Evolutionary conservation across 2,113 vertebrate species (phyloP).

Genomic region (Dipodomys ordii): DNA sequence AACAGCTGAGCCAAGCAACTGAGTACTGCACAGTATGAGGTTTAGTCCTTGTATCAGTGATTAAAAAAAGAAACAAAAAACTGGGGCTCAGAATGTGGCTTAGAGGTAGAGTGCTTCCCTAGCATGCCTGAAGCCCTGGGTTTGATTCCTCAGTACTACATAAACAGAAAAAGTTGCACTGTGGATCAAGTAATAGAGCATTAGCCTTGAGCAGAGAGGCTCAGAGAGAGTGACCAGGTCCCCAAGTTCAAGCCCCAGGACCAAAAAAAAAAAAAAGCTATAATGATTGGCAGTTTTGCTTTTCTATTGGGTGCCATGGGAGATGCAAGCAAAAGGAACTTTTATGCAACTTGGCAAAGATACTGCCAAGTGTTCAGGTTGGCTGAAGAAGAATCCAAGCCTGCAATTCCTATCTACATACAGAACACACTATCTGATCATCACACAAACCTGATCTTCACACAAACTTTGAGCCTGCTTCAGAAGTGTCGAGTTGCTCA

Average conservation of each 20-base stretch:
- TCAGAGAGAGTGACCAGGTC: too few species aligned
- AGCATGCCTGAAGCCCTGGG: too few species aligned
- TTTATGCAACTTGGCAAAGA: constrained; percentile 15
- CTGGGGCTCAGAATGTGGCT: too few species aligned
- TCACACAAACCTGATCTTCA: rapidly evolving
- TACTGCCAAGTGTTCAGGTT: background rate
- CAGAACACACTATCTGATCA: background rate
- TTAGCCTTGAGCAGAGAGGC: too few species aligned
- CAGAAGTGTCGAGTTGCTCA: background rate
- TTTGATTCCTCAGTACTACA: too few species aligned
- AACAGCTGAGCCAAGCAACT: constrained; percentile 23
- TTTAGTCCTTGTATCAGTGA: background rate
- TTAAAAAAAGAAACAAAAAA: too few species aligned
- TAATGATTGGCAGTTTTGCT: constrained; percentile 9
- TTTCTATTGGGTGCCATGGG: constrained; percentile 32
- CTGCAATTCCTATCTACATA: background rate
- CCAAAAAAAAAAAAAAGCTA: too few species aligned
- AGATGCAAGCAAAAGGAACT: constrained; percentile 37
- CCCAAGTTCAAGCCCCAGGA: too few species aligned
- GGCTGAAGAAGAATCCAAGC: background rate
- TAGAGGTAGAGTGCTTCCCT: too few species aligned
- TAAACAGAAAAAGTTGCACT: too few species aligned
- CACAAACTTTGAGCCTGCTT: background rate
- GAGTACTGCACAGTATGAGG: background rate
- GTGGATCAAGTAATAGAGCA: too few species aligned